A percentile compares a stretch with the other conserved stretches of the same genome.
phyloP scores from a whole-genome alignment of 2,797 vertebrate species.

The Forpus xanthops region DNA sequence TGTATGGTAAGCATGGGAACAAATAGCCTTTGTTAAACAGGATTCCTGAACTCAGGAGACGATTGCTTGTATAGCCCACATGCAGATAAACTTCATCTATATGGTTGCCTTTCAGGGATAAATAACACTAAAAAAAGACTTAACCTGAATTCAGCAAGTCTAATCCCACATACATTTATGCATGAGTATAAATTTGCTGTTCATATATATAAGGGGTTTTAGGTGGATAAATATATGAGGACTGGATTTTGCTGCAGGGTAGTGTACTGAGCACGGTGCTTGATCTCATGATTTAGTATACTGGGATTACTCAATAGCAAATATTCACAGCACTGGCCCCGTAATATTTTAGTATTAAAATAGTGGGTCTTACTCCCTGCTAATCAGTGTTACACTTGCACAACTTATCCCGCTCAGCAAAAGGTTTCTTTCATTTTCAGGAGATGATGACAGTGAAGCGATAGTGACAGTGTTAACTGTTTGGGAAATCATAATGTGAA shows the following conservation, averaged over 20 bases:
- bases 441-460: background rate
- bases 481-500: background rate
- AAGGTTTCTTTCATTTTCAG: background rate
- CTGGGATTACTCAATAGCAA: background rate
- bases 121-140: background rate
- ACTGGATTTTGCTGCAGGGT: background rate
- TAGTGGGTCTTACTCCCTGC: background rate
- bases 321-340: background rate
- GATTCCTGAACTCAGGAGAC: background rate
- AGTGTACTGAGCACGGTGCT: background rate
- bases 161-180: background rate
- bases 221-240: background rate
- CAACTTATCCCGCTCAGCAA: rapidly evolving
- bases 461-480: background rate
- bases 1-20: background rate
- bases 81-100: background rate
- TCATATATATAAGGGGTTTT: background rate
- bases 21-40: background rate
- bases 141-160: background rate
- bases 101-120: background rate
- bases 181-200: background rate
- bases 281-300: rapidly evolving
- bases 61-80: background rate
- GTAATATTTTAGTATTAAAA: background rate
- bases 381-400: background rate